A percentile compares a stretch with the other conserved stretches of the same genome.
These are phyloP conservation scores for Sebastes vulpes DNA, from an alignment of 2,797 vertebrate species.

Conservation along the genomic window DNA sequence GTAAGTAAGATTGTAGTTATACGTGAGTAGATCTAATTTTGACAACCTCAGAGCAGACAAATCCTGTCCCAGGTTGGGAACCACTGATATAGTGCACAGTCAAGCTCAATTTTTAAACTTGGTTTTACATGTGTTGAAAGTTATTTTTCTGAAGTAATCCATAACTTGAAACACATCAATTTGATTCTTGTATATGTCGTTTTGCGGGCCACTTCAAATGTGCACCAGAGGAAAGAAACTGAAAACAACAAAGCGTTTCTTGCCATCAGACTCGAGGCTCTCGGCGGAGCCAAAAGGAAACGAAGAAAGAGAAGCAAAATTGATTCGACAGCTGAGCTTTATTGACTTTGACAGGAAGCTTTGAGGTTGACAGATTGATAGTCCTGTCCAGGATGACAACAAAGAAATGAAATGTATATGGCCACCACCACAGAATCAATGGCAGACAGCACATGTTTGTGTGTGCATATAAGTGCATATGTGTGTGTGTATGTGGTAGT, in stretches of 20 bases:
- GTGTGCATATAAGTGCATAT: background rate
- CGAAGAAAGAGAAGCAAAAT: constrained; percentile 32
- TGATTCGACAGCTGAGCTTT: constrained; percentile 58
- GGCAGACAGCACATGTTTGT: constrained; percentile 26
- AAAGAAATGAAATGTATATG: constrained; percentile 54
- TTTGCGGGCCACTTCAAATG: constrained; percentile 30
- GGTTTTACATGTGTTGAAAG: background rate
- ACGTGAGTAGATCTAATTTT: no score
- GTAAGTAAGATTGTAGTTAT: no score
- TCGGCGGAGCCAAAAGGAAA: constrained; percentile 44
- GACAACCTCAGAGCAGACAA: no score
- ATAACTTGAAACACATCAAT: background rate
- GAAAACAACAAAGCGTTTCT: constrained; percentile 46
- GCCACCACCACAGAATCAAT: constrained; percentile 44
- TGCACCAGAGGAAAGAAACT: constrained; percentile 37
- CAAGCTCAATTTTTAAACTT: background rate
- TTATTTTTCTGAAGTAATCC: background rate
- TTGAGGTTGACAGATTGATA: constrained; percentile 65
- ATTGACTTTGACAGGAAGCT: constrained; percentile 67
- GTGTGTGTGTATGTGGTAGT: constrained; percentile 15
- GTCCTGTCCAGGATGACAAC: constrained; percentile 44
- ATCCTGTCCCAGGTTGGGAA: no score
- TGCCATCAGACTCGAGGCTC: constrained; percentile 27
- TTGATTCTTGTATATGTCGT: background rate
- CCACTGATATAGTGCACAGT: no score